A percentile compares a stretch with the other conserved stretches of the same genome.
Evolutionary conservation across 2,113 vertebrate genomes (phyloP).

Genomic region (Bucco capensis): DNA sequence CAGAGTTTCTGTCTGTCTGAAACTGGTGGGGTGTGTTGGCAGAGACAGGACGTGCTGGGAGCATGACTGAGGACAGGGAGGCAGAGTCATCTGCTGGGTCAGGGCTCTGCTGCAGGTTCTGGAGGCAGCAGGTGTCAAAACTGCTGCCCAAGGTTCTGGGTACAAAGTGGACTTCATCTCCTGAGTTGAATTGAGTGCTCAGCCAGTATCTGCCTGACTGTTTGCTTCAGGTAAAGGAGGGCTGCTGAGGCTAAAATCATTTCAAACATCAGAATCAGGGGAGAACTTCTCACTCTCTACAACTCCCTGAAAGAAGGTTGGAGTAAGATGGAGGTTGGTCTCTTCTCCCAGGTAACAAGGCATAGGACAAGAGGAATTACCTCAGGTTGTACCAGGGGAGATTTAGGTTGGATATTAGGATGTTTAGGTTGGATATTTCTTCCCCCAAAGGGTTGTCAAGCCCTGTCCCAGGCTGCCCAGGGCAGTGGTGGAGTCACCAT

Average conservation of each 20-base stretch:
- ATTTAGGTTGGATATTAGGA: too few relatives aligned
- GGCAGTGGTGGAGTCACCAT: background rate
- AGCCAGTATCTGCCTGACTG: background rate
- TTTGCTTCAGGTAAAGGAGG: background rate
- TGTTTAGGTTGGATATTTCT: too few relatives aligned
- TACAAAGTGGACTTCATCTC: background rate
- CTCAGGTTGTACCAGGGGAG: too few relatives aligned
- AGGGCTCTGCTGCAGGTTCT: background rate
- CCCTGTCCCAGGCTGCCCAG: background rate
- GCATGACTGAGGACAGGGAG: background rate
- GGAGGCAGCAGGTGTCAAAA: background rate
- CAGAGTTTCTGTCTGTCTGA: constrained; percentile 34
- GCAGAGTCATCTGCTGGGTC: background rate
- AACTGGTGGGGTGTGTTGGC: background rate
- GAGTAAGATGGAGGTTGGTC: background rate
- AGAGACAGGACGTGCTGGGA: background rate
- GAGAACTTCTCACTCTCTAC: too few relatives aligned
- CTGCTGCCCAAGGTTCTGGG: background rate
- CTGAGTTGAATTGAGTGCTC: background rate
- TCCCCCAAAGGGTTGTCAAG: too few relatives aligned
- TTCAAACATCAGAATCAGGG: background rate
- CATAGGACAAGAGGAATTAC: background rate
- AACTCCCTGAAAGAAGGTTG: too few relatives aligned
- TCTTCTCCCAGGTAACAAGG: background rate
- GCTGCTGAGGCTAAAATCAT: background rate